phyloP scores from a whole-genome alignment of 2,797 vertebrate genomes.

The Epinephelus malabaricus region DNA sequence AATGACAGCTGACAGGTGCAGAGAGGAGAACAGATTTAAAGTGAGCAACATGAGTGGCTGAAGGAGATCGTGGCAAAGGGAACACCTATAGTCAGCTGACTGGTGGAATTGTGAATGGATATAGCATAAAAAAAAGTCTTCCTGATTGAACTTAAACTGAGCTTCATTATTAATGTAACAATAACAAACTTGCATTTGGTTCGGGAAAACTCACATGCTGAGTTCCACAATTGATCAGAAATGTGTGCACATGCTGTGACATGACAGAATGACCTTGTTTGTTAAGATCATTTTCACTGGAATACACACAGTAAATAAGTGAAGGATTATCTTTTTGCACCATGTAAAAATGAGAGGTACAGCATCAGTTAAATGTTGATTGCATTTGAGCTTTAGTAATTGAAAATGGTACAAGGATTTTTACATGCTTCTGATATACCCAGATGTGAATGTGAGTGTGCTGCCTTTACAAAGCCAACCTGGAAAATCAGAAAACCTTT shows the following conservation, averaged over 20 bases:
- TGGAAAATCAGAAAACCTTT: not conserved
- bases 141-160: too few relatives aligned
- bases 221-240: not conserved
- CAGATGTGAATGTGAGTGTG: conserved; percentile 4
- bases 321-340: not conserved
- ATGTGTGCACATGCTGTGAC: not conserved
- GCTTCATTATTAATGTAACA: too few relatives aligned
- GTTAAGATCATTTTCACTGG: not conserved
- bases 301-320: not conserved
- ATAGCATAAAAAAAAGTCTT: too few relatives aligned
- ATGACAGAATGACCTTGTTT: not conserved
- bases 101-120: too few relatives aligned
- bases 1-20: too few relatives aligned
- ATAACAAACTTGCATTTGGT: conserved; percentile 1
- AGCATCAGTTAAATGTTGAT: too few relatives aligned
- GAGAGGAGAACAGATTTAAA: too few relatives aligned
- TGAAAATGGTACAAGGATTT: not conserved
- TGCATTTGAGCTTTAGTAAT: not conserved
- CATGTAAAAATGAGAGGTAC: not conserved
- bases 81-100: too few relatives aligned
- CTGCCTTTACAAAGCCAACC: not conserved
- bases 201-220: not conserved
- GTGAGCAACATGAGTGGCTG: too few relatives aligned
- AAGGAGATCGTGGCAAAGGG: too few relatives aligned
- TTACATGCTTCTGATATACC: not conserved